A percentile compares a stretch with the other conserved stretches of the same genome.
phyloP scores from a whole-genome alignment of 2,113 vertebrate genomes.

The Martes martes region DNA sequence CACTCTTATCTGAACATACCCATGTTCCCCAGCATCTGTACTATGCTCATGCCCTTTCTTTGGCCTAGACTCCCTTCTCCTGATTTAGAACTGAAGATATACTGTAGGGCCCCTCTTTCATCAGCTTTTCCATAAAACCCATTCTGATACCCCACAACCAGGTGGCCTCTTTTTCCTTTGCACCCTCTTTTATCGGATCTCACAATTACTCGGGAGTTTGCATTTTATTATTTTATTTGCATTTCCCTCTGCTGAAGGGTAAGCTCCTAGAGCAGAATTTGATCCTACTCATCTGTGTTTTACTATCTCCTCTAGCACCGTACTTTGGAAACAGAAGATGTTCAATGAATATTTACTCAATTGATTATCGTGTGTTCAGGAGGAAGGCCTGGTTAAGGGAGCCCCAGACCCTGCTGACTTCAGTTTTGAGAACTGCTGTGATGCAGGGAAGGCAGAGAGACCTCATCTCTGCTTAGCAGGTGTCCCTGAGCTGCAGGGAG shows the following conservation, averaged over 20 bases:
- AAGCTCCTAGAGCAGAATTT: not conserved
- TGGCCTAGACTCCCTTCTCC: not conserved
- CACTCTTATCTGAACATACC: not conserved
- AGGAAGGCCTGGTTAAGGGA: not conserved
- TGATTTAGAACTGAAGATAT: not conserved
- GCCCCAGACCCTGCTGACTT: not conserved
- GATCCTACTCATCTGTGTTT: not conserved
- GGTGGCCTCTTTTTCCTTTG: not conserved
- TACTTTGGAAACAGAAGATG: constrained; percentile 14
- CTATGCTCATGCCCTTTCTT: not conserved
- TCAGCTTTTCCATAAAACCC: not conserved
- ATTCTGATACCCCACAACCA: not conserved
- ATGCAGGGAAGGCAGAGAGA: not conserved
- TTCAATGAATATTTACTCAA: not conserved
- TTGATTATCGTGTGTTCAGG: not conserved
- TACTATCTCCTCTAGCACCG: not conserved
- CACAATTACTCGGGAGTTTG: not conserved
- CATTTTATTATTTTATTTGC: too few relatives aligned
- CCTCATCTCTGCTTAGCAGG: not conserved
- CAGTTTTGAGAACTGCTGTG: not conserved
- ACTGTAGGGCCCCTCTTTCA: not conserved
- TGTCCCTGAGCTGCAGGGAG: not conserved
- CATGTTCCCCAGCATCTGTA: not conserved
- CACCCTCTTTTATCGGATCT: not conserved
- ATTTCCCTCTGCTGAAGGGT: not conserved